Evolutionary conservation across 2,888 invertebrate genomes (phyloP).

Genomic region (Eupithecia insigniata): DNA sequence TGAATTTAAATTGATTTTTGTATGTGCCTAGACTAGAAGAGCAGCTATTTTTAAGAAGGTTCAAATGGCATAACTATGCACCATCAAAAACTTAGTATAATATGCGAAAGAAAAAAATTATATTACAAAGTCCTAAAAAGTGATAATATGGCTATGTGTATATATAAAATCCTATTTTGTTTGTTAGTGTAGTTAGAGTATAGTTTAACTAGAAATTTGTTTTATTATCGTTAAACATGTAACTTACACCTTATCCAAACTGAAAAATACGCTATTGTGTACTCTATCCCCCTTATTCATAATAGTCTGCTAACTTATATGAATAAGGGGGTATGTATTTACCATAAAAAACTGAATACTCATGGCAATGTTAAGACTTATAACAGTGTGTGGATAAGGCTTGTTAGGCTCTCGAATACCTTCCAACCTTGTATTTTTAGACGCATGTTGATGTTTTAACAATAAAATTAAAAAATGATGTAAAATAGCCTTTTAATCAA

Average conservation of each 20-base stretch:
- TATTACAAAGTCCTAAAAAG: background rate
- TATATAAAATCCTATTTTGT: background rate
- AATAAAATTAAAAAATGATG: slow-evolving; percentile 60
- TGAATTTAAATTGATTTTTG: background rate
- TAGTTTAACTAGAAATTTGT: background rate
- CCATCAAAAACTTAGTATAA: background rate
- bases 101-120: background rate
- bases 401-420: slow-evolving; percentile 59
- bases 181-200: background rate
- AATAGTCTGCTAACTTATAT: too few relatives aligned
- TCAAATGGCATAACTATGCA: background rate
- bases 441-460: slow-evolving; percentile 58
- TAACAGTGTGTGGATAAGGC: too few relatives aligned
- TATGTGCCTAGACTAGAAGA: background rate
- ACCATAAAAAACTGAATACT: too few relatives aligned
- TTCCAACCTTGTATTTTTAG: slow-evolving; percentile 62
- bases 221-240: background rate
- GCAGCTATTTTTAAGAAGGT: background rate
- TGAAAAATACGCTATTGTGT: background rate
- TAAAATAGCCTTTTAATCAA: slow-evolving; percentile 70
- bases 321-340: too few relatives aligned
- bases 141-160: slow-evolving; percentile 12
- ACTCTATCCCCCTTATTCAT: too few relatives aligned
- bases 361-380: background rate
- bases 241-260: background rate